phyloP scores from a whole-genome alignment of 2,888 invertebrate species.

The Rhodophaea formosa region DNA sequence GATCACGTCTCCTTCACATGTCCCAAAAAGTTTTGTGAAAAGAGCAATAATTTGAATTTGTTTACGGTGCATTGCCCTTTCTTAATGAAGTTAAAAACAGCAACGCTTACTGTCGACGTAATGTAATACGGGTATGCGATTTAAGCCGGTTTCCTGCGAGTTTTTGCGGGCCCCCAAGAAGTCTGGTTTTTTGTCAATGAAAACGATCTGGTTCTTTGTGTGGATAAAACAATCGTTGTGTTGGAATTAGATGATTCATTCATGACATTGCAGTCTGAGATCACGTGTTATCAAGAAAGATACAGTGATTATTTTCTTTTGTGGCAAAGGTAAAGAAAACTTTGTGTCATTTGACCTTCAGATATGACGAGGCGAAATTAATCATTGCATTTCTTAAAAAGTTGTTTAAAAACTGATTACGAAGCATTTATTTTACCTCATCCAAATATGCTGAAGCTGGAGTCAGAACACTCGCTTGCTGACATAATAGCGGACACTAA shows the following conservation, averaged over 20 bases:
- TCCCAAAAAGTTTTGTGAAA: constrained; percentile 19
- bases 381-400: no score
- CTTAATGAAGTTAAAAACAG: neutral
- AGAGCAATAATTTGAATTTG: constrained; percentile 24
- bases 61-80: constrained; percentile 17
- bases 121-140: constrained; percentile 23
- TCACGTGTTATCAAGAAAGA: constrained; percentile 21
- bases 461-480: no score
- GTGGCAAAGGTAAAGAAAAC: constrained; percentile 25
- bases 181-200: constrained; percentile 55
- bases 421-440: no score
- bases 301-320: constrained; percentile 15
- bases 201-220: constrained; percentile 46
- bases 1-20: constrained; percentile 35
- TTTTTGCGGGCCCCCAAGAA: constrained; percentile 46
- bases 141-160: constrained; percentile 22
- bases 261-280: constrained; percentile 32
- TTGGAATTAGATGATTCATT: constrained; percentile 60
- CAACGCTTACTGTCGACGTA: constrained; percentile 14
- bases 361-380: no score
- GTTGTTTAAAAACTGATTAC: no score
- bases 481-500: no score
- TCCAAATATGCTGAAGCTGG: no score
- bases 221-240: constrained; percentile 39
- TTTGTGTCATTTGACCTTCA: neutral